phyloP scores from a whole-genome alignment of 2,113 vertebrate genomes.

The Bujurquina vittata region DNA sequence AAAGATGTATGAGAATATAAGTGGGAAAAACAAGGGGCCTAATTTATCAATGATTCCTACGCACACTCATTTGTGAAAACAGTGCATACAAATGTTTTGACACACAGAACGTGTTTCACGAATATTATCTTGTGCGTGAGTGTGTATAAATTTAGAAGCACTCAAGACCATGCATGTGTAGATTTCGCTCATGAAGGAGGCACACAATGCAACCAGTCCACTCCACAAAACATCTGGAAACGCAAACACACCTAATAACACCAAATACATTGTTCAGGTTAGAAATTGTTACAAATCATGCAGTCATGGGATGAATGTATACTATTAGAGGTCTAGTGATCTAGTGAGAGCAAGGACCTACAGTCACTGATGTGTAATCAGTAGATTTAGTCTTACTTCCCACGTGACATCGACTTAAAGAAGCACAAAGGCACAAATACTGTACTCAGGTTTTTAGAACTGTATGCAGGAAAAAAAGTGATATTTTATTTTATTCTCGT shows the following conservation, averaged over 20 bases:
- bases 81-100: neutral
- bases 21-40: neutral
- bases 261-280: neutral
- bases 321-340: neutral
- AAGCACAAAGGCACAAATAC: neutral
- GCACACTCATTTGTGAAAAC: neutral
- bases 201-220: neutral
- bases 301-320: neutral
- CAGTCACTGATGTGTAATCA: neutral
- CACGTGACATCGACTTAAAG: neutral
- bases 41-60: neutral
- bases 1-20: neutral
- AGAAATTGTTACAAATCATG: neutral
- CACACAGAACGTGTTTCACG: neutral
- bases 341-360: neutral
- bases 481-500: neutral
- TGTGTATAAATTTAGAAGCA: neutral
- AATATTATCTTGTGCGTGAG: neutral
- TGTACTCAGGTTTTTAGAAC: too few relatives aligned
- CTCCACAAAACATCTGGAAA: neutral
- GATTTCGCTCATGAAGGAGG: neutral
- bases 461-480: neutral
- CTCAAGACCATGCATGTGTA: neutral
- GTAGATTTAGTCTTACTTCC: neutral
- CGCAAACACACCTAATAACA: neutral